A percentile compares a stretch with the other conserved stretches of the same genome.
phyloP scores from a whole-genome alignment of 2,797 vertebrate genomes.

The Sebastes iracundus region DNA sequence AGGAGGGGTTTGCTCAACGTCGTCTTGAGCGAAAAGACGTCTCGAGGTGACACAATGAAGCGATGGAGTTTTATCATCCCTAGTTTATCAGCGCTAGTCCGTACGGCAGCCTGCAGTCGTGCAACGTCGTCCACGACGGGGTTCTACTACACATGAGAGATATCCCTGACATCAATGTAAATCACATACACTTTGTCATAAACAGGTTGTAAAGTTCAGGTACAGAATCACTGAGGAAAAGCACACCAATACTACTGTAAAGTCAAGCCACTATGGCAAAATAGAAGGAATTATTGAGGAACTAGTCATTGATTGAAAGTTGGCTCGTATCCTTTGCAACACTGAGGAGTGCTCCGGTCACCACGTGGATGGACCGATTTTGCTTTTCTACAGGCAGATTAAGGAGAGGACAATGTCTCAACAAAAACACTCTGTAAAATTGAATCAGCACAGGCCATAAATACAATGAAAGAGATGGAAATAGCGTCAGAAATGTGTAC shows the following conservation, averaged over 20 bases:
- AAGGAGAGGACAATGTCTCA: slow-evolving; percentile 73
- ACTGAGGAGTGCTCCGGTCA: slow-evolving; percentile 62
- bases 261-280: slow-evolving; percentile 77
- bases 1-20: slow-evolving; percentile 52
- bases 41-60: slow-evolving; percentile 17
- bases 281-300: slow-evolving; percentile 71
- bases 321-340: slow-evolving; percentile 78
- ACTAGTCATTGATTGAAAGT: slow-evolving; percentile 71
- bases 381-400: slow-evolving; percentile 77
- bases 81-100: slow-evolving; percentile 34
- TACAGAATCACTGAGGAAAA: slow-evolving; percentile 81
- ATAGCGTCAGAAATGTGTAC: slow-evolving; percentile 64
- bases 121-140: slow-evolving; percentile 61
- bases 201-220: slow-evolving; percentile 72
- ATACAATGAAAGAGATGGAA: slow-evolving; percentile 74
- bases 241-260: slow-evolving; percentile 76
- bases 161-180: slow-evolving; percentile 84
- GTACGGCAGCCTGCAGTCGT: slow-evolving; percentile 55
- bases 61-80: slow-evolving; percentile 6
- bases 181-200: slow-evolving; percentile 80
- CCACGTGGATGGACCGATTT: slow-evolving; percentile 39
- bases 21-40: slow-evolving; percentile 18
- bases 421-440: slow-evolving; percentile 67
- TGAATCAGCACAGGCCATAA: slow-evolving; percentile 74
- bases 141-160: slow-evolving; percentile 74